A percentile compares a stretch with the other conserved stretches of the same genome.
Evolutionary conservation across 1,140 invertebrate species (phyloP).

Genomic region (Halesus radiatus): DNA sequence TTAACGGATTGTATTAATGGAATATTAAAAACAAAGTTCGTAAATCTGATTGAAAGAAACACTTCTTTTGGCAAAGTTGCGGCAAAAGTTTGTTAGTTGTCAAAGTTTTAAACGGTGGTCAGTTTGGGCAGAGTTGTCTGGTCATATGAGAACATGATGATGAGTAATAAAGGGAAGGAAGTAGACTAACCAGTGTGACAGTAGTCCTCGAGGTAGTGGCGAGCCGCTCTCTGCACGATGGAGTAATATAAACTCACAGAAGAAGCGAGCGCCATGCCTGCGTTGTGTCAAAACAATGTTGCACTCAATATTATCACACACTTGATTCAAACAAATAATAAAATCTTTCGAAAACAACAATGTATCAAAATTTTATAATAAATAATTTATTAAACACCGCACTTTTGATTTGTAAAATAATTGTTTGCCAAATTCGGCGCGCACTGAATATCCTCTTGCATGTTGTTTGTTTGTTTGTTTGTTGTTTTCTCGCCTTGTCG

Average conservation of each 20-base stretch:
- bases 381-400: conserved; percentile 33
- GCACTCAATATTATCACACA: conserved; percentile 38
- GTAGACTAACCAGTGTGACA: conserved; percentile 68
- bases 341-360: conserved; percentile 31
- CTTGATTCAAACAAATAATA: conserved; percentile 31
- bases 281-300: conserved; percentile 51
- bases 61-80: no score
- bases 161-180: not conserved
- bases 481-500: not conserved
- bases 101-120: no score
- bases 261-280: conserved; percentile 68
- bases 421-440: conserved; percentile 21
- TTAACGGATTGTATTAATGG: no score
- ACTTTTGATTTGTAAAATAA: conserved; percentile 25
- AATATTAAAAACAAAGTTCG: no score
- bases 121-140: no score
- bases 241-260: conserved; percentile 71
- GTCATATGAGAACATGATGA: not conserved
- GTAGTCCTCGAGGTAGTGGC: conserved; percentile 70
- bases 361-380: not conserved
- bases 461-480: conserved; percentile 1
- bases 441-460: conserved; percentile 5
- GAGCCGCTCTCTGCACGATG: conserved; percentile 69
- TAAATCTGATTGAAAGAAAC: no score
- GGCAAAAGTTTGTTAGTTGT: no score